These are phyloP conservation scores for Ridgeia piscesae DNA, from an alignment of 1,140 invertebrate genomes.

Conservation along the genomic window DNA sequence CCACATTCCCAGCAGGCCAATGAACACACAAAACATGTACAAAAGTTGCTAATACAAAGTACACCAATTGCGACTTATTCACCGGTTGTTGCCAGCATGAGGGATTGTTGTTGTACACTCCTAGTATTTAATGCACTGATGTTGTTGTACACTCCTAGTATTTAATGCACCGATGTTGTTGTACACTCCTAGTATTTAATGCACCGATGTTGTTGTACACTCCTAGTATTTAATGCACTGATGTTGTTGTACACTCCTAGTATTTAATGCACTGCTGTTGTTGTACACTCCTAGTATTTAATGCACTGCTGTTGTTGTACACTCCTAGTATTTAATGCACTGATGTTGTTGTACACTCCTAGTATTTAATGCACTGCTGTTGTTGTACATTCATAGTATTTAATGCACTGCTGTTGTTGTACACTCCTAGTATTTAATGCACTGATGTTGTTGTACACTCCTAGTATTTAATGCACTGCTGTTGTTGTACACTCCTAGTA, in stretches of 20 bases:
- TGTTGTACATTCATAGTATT: background rate
- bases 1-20: background rate
- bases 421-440: background rate
- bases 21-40: background rate
- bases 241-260: background rate
- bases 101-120: background rate
- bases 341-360: background rate
- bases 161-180: background rate
- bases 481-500: background rate
- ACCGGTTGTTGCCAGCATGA: background rate
- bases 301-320: background rate
- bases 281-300: background rate
- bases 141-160: background rate
- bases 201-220: background rate
- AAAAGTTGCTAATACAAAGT: background rate
- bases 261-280: background rate
- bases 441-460: background rate
- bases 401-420: background rate
- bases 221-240: background rate
- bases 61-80: background rate
- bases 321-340: background rate
- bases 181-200: background rate
- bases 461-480: background rate
- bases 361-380: background rate
- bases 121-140: background rate